These are phyloP conservation scores for Caerostris extrusa DNA, from an alignment of 1,140 invertebrate genomes.

Conservation along the genomic window DNA sequence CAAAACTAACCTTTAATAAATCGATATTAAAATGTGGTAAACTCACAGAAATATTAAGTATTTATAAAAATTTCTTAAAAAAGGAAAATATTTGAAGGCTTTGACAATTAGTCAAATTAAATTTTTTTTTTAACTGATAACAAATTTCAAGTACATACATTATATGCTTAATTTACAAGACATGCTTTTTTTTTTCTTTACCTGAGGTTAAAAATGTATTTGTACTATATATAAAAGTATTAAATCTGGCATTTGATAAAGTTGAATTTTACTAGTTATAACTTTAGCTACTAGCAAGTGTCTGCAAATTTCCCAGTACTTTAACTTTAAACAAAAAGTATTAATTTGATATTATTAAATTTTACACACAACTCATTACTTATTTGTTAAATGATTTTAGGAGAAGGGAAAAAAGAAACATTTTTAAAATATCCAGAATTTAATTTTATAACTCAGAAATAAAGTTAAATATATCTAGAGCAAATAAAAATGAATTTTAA, in stretches of 20 bases:
- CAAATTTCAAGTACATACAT: no score
- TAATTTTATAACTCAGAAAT: no score
- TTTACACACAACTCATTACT: background rate
- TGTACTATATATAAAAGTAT: background rate
- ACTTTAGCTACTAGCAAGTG: background rate
- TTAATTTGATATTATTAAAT: background rate
- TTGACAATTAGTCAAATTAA: background rate
- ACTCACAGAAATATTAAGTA: no score
- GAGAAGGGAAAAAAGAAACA: background rate
- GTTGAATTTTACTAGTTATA: background rate
- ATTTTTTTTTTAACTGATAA: no score
- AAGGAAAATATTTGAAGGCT: background rate
- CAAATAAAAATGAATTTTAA: no score
- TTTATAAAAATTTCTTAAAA: no score
- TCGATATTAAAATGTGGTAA: no score
- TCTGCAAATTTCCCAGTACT: background rate
- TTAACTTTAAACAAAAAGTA: background rate
- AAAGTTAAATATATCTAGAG: no score
- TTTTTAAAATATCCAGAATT: no score
- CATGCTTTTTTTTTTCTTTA: background rate
- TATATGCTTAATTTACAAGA: no score
- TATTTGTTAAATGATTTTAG: background rate
- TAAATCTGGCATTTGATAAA: slow-evolving; percentile 5
- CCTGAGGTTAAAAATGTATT: background rate
- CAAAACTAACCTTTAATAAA: no score